Conservation (phyloP, 2,113 vertebrate genomes). For the Cephalopterus ornatus region DNA sequence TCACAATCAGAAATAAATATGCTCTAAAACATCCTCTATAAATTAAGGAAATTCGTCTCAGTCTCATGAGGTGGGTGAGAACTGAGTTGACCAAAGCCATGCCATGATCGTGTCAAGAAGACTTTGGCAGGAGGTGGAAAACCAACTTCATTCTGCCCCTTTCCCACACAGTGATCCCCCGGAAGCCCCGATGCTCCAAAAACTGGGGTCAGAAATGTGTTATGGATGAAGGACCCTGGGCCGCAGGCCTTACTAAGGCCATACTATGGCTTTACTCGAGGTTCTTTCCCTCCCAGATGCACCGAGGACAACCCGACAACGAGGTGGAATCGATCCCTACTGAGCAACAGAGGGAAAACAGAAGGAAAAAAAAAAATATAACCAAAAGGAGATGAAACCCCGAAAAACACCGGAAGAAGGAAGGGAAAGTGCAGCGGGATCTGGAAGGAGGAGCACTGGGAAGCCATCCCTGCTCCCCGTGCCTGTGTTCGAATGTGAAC, state of each 20-base stretch:
- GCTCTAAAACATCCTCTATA: too few relatives aligned
- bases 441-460: neutral
- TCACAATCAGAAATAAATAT: neutral
- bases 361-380: neutral
- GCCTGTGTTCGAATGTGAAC: neutral
- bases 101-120: neutral
- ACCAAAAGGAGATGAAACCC: neutral
- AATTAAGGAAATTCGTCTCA: too few relatives aligned
- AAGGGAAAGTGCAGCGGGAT: neutral
- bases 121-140: neutral
- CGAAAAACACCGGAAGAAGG: neutral
- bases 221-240: accelerated
- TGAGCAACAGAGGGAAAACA: neutral
- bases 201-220: neutral
- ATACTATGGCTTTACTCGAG: neutral
- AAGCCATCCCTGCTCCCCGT: neutral
- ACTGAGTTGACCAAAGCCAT: too few relatives aligned
- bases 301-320: neutral
- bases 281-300: neutral
- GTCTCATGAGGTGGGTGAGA: neutral
- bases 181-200: neutral
- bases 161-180: neutral
- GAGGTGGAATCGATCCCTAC: neutral
- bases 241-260: neutral
- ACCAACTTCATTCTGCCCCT: neutral